A percentile compares a stretch with the other conserved stretches of the same genome.
phyloP scores from a whole-genome alignment of 2,113 vertebrate species.

The Cottus gobio region DNA sequence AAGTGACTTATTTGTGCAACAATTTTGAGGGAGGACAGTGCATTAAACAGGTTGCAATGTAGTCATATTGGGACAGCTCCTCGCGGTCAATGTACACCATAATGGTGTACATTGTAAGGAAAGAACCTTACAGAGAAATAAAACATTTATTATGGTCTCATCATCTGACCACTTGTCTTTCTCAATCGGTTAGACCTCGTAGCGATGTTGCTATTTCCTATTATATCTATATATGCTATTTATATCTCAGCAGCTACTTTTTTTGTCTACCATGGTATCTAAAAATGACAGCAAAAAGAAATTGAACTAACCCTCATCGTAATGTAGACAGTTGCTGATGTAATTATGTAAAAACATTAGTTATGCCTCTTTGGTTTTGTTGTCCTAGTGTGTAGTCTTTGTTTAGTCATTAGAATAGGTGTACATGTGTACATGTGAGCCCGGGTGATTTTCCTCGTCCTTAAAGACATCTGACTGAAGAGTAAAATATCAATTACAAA shows the following conservation, averaged over 20 bases:
- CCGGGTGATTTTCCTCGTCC: slow-evolving; percentile 1
- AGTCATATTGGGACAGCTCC: no score
- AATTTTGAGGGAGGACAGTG: no score
- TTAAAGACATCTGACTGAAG: slow-evolving; percentile 16
- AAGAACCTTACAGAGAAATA: no score
- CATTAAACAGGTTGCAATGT: no score
- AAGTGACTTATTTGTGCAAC: no score
- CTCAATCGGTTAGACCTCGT: neutral
- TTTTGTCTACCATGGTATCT: neutral
- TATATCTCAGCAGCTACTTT: neutral
- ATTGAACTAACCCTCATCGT: neutral
- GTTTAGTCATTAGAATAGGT: neutral
- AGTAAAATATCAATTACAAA: slow-evolving; percentile 42
- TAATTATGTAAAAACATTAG: neutral
- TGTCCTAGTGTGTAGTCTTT: neutral
- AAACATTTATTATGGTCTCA: neutral
- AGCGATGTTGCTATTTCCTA: neutral
- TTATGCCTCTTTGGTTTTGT: neutral
- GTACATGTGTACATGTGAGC: neutral
- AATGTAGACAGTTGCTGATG: neutral
- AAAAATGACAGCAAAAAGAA: neutral
- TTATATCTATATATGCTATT: no score
- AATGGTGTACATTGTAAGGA: no score
- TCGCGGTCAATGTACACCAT: no score
- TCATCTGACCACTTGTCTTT: neutral